Conservation (phyloP, 2,113 vertebrate species). For the Cynoglossus semilaevis region DNA sequence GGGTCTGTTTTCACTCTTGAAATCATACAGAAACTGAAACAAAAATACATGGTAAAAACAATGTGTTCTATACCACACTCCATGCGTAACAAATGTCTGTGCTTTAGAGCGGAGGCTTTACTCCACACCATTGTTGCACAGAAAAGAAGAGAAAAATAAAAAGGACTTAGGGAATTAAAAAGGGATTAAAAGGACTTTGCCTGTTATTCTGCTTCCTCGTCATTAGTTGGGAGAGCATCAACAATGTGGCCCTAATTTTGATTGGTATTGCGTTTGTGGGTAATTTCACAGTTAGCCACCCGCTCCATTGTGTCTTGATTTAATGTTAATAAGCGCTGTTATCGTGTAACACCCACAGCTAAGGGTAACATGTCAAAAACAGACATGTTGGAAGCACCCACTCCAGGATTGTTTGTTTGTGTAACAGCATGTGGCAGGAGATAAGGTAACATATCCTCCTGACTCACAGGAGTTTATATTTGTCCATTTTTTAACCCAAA, state of each 20-base stretch:
- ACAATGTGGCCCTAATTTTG: conserved; percentile 61
- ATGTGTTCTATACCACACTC: background rate
- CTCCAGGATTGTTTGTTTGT: conserved; percentile 6
- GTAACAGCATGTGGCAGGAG: background rate
- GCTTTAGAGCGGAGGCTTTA: conserved; percentile 13
- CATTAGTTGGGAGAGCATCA: conserved; percentile 51
- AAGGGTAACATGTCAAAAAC: conserved; percentile 57
- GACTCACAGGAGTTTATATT: too few relatives aligned
- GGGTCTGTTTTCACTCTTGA: background rate
- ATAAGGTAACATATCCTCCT: too few relatives aligned
- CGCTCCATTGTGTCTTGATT: conserved; percentile 53
- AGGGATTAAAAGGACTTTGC: conserved; percentile 16
- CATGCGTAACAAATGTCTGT: background rate
- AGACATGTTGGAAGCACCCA: conserved; percentile 51
- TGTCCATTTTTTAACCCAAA: too few relatives aligned
- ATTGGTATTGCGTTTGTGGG: conserved; percentile 56
- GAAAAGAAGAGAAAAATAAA: conserved; percentile 51
- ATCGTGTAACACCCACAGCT: conserved; percentile 52
- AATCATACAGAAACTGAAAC: background rate
- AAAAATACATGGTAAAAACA: background rate
- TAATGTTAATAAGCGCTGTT: conserved; percentile 56
- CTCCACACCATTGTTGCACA: conserved; percentile 31
- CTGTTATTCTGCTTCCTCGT: conserved; percentile 42
- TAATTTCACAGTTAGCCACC: conserved; percentile 65
- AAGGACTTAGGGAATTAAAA: conserved; percentile 49